A percentile compares a stretch with the other conserved stretches of the same genome.
Conservation (phyloP, 1,140 invertebrate species). For the Sminthurides bifidus region DNA sequence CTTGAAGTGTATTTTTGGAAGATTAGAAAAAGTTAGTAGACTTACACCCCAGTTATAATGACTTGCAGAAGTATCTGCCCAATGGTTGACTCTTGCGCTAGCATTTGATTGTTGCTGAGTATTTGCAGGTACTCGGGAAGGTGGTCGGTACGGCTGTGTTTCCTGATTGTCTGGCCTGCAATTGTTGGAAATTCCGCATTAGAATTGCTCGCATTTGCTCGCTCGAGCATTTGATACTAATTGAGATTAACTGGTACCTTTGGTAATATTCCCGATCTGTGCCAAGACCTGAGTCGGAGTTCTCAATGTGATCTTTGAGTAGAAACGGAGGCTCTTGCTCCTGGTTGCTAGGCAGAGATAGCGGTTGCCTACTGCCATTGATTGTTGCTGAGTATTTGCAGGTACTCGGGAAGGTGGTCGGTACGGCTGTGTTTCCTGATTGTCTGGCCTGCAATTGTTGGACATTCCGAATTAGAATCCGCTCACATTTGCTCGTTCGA, state of each 20-base stretch:
- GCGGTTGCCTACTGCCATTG: neutral
- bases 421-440: neutral
- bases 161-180: too few species aligned
- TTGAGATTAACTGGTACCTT: neutral
- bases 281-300: conserved; percentile 33
- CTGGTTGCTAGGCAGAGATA: conserved; percentile 3
- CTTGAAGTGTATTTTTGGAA: too few species aligned
- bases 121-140: too few species aligned
- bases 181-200: neutral
- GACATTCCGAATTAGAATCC: neutral
- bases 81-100: neutral
- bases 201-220: too few species aligned
- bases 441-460: neutral
- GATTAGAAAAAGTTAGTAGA: too few species aligned
- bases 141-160: too few species aligned
- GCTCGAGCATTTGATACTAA: neutral
- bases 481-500: too few species aligned
- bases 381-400: neutral
- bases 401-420: neutral
- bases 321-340: conserved; percentile 17
- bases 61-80: too few species aligned
- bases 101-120: neutral
- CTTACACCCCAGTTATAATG: too few species aligned
- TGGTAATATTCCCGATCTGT: conserved; percentile 33
- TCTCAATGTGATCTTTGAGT: conserved; percentile 27